A percentile compares a stretch with the other conserved stretches of the same genome.
phyloP scores from a whole-genome alignment of 2,888 invertebrate species.

The Rhagonycha fulva region DNA sequence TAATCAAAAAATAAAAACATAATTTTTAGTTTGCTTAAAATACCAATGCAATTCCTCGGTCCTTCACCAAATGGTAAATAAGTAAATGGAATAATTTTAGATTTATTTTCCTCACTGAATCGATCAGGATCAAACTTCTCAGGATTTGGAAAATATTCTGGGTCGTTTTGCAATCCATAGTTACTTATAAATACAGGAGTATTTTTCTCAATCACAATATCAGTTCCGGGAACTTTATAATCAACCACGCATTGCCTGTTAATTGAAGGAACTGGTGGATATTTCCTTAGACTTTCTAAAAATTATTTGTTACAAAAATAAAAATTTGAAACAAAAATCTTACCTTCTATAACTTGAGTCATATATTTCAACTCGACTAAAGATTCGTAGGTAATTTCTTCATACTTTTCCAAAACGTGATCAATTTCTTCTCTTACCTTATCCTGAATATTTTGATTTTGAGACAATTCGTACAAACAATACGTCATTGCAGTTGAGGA shows the following conservation, averaged over 20 bases:
- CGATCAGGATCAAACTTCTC: neutral
- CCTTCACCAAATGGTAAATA: conserved; percentile 65
- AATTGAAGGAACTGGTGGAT: neutral
- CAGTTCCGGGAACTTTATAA: neutral
- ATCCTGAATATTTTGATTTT: conserved; percentile 54
- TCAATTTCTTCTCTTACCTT: conserved; percentile 54
- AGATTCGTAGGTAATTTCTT: conserved; percentile 55
- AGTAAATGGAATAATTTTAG: conserved; percentile 48
- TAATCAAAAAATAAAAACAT: neutral
- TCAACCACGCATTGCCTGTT: neutral
- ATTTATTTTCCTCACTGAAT: neutral
- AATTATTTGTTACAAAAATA: neutral
- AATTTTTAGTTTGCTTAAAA: neutral
- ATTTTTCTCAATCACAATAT: neutral
- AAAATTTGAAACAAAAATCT: neutral
- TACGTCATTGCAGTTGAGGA: conserved; percentile 54
- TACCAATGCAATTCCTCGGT: conserved; percentile 62
- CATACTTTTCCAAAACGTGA: conserved; percentile 46
- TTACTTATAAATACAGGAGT: neutral
- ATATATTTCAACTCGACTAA: conserved; percentile 57
- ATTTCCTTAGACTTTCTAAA: neutral
- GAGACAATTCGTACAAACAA: conserved; percentile 57
- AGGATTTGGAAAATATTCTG: neutral
- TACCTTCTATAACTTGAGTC: conserved; percentile 53
- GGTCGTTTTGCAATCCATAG: neutral